phyloP scores from a whole-genome alignment of 2,888 invertebrate species.

The Stratiomys singularior region DNA sequence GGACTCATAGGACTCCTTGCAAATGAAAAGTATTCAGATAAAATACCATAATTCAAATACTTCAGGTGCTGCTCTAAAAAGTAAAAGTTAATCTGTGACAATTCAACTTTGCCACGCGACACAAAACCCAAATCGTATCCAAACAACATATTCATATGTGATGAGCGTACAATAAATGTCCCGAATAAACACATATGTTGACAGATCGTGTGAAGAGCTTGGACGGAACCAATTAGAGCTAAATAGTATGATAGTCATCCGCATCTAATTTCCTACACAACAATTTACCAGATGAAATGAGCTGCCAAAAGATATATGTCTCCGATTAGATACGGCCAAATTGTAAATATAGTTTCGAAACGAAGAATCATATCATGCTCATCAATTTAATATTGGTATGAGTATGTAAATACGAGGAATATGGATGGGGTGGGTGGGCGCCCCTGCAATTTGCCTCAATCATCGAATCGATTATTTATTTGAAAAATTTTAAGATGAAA shows the following conservation, averaged over 20 bases:
- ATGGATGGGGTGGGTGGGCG: not conserved
- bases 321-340: not conserved
- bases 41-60: too few relatives aligned
- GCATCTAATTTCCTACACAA: slow-evolving; percentile 32
- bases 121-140: too few relatives aligned
- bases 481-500: slow-evolving; percentile 19
- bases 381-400: not conserved
- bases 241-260: slow-evolving; percentile 14
- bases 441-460: slow-evolving; percentile 24
- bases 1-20: too few relatives aligned
- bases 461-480: slow-evolving; percentile 23
- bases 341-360: not conserved
- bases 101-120: too few relatives aligned
- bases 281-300: not conserved
- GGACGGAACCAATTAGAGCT: slow-evolving; percentile 24
- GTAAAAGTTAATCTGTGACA: too few relatives aligned
- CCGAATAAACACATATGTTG: slow-evolving; percentile 22
- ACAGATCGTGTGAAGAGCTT: slow-evolving; percentile 38
- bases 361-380: not conserved
- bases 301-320: slow-evolving; percentile 40
- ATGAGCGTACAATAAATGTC: slow-evolving; percentile 48
- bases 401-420: too few relatives aligned
- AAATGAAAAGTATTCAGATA: too few relatives aligned
- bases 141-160: not conserved
- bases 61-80: too few relatives aligned